These are phyloP conservation scores for Meganola albula DNA, from an alignment of 2,888 invertebrate species.

Conservation along the genomic window DNA sequence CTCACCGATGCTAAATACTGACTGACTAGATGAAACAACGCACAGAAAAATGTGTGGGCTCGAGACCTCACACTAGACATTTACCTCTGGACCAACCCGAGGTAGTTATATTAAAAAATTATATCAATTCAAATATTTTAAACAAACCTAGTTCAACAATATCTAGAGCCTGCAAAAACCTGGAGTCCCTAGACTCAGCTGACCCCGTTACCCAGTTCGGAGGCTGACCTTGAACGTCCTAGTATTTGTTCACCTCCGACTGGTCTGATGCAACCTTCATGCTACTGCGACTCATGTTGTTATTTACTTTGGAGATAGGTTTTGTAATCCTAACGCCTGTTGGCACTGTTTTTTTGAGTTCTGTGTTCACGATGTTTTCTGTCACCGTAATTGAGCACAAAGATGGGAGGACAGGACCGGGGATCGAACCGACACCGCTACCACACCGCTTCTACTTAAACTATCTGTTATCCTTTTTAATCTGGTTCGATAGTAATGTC, in stretches of 20 bases:
- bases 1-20: background rate
- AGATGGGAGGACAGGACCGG: too few relatives aligned
- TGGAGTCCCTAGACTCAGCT: constrained; percentile 20
- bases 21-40: background rate
- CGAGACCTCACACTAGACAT: too few relatives aligned
- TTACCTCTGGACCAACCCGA: background rate
- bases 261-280: background rate
- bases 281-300: too few relatives aligned
- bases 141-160: background rate
- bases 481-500: too few relatives aligned
- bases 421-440: too few relatives aligned
- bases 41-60: too few relatives aligned
- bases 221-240: constrained; percentile 26
- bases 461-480: too few relatives aligned
- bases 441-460: too few relatives aligned
- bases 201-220: constrained; percentile 37
- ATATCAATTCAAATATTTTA: background rate
- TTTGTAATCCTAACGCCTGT: too few relatives aligned
- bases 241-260: constrained; percentile 5
- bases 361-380: too few relatives aligned
- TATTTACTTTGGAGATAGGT: background rate
- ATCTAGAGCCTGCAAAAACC: background rate
- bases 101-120: background rate
- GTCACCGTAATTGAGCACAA: too few relatives aligned
- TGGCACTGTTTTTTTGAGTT: too few relatives aligned